phyloP scores from a whole-genome alignment of 2,797 vertebrate genomes.

The Danio albolineatus region DNA sequence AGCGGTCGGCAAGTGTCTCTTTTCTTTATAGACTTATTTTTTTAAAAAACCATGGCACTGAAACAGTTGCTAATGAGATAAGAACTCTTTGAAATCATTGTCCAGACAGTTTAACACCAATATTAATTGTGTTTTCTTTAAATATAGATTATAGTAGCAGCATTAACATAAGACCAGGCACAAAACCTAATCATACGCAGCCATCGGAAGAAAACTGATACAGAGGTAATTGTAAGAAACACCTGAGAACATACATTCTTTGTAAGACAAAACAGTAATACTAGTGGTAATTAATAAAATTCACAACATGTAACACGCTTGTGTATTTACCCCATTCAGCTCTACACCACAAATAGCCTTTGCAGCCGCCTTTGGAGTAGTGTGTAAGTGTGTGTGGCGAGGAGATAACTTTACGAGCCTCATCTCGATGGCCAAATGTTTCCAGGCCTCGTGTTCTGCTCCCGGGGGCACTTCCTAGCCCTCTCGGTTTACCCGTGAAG shows the following conservation, averaged over 20 bases:
- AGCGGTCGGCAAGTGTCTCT: constrained; percentile 48
- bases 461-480: constrained; percentile 71
- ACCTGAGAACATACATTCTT: background rate
- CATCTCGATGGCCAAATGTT: constrained; percentile 64
- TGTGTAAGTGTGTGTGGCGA: constrained; percentile 50
- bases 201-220: constrained; percentile 54
- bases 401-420: constrained; percentile 59
- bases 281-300: constrained; percentile 7
- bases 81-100: constrained; percentile 21
- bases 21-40: constrained; percentile 3
- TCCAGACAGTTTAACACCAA: background rate
- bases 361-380: constrained; percentile 31
- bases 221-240: constrained; percentile 49
- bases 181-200: constrained; percentile 49
- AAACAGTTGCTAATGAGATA: constrained; percentile 32
- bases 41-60: constrained; percentile 26
- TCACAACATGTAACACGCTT: background rate
- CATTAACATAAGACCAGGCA: constrained; percentile 41
- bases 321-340: constrained; percentile 2
- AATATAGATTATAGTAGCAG: background rate
- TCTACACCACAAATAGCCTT: constrained; percentile 18
- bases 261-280: background rate
- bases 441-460: constrained; percentile 62
- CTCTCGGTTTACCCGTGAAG: constrained; percentile 68
- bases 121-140: background rate